These are phyloP conservation scores for Drosophila obscura DNA, from an alignment of 1,140 invertebrate genomes.

Conservation along the genomic window DNA sequence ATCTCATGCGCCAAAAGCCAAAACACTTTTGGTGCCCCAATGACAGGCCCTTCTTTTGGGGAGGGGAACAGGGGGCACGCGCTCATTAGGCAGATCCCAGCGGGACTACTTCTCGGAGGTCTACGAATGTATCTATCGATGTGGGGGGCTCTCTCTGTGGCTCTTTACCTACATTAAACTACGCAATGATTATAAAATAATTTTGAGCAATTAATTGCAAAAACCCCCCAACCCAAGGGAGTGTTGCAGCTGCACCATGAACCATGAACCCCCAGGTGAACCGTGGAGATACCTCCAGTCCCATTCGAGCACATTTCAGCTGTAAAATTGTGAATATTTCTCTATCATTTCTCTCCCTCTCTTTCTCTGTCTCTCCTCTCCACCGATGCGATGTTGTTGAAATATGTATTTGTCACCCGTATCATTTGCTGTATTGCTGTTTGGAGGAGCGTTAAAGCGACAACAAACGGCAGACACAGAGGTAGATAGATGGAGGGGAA, in stretches of 20 bases:
- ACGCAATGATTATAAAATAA: slow-evolving; percentile 69
- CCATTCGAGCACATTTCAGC: slow-evolving; percentile 24
- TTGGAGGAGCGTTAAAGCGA: slow-evolving; percentile 69
- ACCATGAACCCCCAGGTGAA: slow-evolving; percentile 29
- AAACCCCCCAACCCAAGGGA: slow-evolving; percentile 21
- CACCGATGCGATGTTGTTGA: slow-evolving; percentile 20
- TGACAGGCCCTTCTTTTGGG: slow-evolving; percentile 71
- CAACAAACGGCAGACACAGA: slow-evolving; percentile 46
- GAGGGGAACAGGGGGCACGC: slow-evolving; percentile 74
- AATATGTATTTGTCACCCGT: slow-evolving; percentile 80
- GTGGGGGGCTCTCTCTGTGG: slow-evolving; percentile 52
- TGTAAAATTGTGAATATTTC: slow-evolving; percentile 55
- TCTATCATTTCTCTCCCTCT: slow-evolving; percentile 46
- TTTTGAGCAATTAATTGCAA: slow-evolving; percentile 78
- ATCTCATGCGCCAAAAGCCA: slow-evolving; percentile 64
- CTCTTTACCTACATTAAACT: slow-evolving; percentile 69
- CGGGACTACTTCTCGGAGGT: slow-evolving; percentile 27
- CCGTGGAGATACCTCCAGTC: slow-evolving; percentile 4
- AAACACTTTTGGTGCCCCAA: slow-evolving; percentile 44
- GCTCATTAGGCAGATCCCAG: slow-evolving; percentile 65
- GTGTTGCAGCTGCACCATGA: slow-evolving; percentile 47
- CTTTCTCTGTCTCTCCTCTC: slow-evolving; percentile 3
- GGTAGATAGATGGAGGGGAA: background rate
- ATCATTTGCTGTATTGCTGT: slow-evolving; percentile 60
- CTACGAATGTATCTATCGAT: slow-evolving; percentile 21